These are phyloP conservation scores for Lepidocolaptes lacrymiger DNA, from an alignment of 2,797 vertebrate genomes.

Conservation along the genomic window DNA sequence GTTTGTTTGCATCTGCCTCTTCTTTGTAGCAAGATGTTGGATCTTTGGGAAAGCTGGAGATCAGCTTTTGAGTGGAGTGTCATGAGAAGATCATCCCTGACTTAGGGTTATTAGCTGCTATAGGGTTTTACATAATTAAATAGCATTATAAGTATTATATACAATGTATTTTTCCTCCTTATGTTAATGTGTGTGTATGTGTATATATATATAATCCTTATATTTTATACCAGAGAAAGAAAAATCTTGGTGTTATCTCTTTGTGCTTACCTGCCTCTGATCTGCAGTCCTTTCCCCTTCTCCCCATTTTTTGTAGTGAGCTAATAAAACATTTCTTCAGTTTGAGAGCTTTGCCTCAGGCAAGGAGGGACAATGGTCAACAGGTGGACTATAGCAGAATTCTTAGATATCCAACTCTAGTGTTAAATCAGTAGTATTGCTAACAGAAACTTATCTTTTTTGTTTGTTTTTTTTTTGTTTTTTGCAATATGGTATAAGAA, in stretches of 20 bases:
- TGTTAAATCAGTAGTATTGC: not conserved
- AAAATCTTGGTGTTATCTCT: not conserved
- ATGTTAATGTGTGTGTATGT: not conserved
- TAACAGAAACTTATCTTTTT: not conserved
- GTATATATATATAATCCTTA: not conserved
- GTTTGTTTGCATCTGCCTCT: not conserved
- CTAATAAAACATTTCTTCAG: not conserved
- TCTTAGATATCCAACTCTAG: not conserved
- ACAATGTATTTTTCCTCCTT: not conserved
- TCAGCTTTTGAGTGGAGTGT: not conserved
- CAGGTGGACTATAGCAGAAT: not conserved
- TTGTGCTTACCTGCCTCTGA: not conserved
- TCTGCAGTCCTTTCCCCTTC: not conserved
- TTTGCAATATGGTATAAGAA: not conserved
- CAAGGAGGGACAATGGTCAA: not conserved
- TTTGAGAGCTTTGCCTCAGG: not conserved
- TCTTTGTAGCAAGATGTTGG: not conserved
- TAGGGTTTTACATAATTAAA: not conserved
- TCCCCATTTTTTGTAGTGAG: not conserved
- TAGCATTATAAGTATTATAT: not conserved
- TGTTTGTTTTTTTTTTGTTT: no score
- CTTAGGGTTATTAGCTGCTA: not conserved
- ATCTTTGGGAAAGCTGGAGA: not conserved
- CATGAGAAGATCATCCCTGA: not conserved
- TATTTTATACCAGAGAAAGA: not conserved